Evolutionary conservation across 1,140 invertebrate species (phyloP).

Genomic region (Drosophila tristis): DNA sequence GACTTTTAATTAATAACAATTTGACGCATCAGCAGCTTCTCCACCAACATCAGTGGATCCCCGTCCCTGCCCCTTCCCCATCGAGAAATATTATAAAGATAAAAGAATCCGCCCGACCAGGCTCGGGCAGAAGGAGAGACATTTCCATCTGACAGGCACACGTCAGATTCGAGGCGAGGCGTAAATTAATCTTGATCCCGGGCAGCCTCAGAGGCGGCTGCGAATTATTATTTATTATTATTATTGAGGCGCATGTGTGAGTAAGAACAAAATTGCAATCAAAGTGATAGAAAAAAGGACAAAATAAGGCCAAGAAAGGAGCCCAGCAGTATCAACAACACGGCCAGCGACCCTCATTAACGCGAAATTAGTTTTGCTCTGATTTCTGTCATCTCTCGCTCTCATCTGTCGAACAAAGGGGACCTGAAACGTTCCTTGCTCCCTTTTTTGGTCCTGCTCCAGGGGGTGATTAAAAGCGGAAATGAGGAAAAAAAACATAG

Average conservation of each 20-base stretch:
- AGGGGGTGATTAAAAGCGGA: constrained; percentile 76
- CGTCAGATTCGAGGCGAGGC: constrained; percentile 66
- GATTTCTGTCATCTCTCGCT: constrained; percentile 55
- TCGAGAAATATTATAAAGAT: constrained; percentile 50
- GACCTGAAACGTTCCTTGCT: constrained; percentile 1
- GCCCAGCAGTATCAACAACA: constrained; percentile 27
- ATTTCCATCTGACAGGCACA: constrained; percentile 72
- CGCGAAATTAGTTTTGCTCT: constrained; percentile 77
- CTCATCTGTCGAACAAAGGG: constrained; percentile 45
- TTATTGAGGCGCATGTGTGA: constrained; percentile 74
- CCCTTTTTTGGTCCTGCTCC: constrained; percentile 8
- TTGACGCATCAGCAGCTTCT: constrained; percentile 62
- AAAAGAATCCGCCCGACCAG: constrained; percentile 47
- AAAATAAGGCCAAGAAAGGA: constrained; percentile 15
- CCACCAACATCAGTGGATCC: constrained; percentile 2
- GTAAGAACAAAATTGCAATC: constrained; percentile 65
- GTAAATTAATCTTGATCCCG: constrained; percentile 73
- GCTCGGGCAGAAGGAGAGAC: constrained; percentile 11
- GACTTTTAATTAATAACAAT: constrained; percentile 84
- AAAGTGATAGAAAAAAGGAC: constrained; percentile 31
- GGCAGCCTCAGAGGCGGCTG: constrained; percentile 7
- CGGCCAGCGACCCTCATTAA: constrained; percentile 78
- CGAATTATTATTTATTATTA: too few species aligned
- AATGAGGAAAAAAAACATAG: constrained; percentile 69
- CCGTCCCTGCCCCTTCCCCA: neutral